Base-by-base conservation (phyloP, 2,113 vertebrate genomes). In the Fregata magnificens region DNA sequence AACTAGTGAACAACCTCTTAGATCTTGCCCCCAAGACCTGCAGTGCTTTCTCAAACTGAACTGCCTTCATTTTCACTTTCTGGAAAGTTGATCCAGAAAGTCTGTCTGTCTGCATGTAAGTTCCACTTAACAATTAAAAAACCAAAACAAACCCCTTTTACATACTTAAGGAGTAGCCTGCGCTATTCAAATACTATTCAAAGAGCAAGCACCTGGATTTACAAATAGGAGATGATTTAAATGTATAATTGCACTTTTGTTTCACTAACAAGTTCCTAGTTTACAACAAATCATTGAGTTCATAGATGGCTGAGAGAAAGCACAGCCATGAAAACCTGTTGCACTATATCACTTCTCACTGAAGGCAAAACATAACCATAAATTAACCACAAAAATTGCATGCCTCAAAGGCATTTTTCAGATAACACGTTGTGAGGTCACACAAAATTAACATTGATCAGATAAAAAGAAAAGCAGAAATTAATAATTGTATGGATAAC, bases 381-480 rank as follows among this genome's bases (percentile, higher is more conserved):
- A 95, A 91, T 79, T 82, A 92, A 73, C 42, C 32, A 80, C 34
- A 82, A 62, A 84, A 85, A 70, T 1, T 53, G 32, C 45, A 76
- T 10, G 73, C 49, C 86, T 82, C 73, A 91, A 62, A 91, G 86
- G 66, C 70, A 62, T 89, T 93, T 92, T 91, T 92, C 77, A 89
- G 73, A 95, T 82, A 96, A 87, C 17, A n/a, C 3, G 0, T 38
- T 92, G 56, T 80, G 77, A 91, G 70, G 88, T 89, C 93, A 95
- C 78, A 91, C 36, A 92, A 92, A 95, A 96, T 93, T 87, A 94
- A 97, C 88, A 77, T 0, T 55, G 94, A 97, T 97, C 91, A 95
- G 89, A 93, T 95, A 95, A 95, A 94, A 93, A 91, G 66, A 93
- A 93, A 95, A 61, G 21, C 67, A 95, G 76, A 93, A 91, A 96